These are phyloP conservation scores for Spinibarbus caldwelli DNA, from an alignment of 2,797 vertebrate genomes.

Conservation along the genomic window DNA sequence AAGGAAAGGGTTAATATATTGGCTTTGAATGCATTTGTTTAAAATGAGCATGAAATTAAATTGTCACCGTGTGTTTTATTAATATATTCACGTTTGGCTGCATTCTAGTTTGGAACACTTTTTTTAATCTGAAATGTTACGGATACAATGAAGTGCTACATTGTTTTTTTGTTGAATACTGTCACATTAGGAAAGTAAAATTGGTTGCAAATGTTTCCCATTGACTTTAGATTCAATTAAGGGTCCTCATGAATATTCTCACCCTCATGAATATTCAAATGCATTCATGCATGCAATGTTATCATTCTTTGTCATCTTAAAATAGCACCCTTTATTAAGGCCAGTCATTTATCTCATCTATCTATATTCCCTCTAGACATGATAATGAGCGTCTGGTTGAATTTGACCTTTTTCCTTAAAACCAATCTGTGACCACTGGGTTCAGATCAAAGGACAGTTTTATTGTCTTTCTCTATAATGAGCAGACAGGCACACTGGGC, in stretches of 20 bases:
- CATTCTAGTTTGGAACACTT: not conserved
- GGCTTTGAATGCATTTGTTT: not conserved
- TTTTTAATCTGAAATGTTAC: not conserved
- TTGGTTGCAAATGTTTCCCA: not conserved
- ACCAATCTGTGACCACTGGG: slow-evolving; percentile 15
- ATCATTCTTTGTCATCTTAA: not conserved
- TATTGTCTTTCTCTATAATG: not conserved
- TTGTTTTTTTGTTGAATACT: not conserved
- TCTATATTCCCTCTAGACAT: not conserved
- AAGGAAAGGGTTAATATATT: not conserved
- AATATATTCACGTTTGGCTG: not conserved
- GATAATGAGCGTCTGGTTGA: not conserved
- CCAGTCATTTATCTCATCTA: not conserved
- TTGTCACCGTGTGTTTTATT: no score
- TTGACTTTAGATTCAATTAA: not conserved
- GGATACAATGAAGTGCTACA: not conserved
- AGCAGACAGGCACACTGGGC: not conserved
- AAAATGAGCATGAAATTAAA: not conserved
- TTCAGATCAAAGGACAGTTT: slow-evolving; percentile 8
- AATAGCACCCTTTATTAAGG: slow-evolving; percentile 3
- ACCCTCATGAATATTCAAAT: slow-evolving; percentile 11
- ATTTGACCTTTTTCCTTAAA: not conserved
- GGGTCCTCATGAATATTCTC: not conserved
- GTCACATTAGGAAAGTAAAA: not conserved
- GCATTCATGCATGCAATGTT: not conserved